phyloP scores from a whole-genome alignment of 2,888 invertebrate genomes.

The Blastobasis adustella region DNA sequence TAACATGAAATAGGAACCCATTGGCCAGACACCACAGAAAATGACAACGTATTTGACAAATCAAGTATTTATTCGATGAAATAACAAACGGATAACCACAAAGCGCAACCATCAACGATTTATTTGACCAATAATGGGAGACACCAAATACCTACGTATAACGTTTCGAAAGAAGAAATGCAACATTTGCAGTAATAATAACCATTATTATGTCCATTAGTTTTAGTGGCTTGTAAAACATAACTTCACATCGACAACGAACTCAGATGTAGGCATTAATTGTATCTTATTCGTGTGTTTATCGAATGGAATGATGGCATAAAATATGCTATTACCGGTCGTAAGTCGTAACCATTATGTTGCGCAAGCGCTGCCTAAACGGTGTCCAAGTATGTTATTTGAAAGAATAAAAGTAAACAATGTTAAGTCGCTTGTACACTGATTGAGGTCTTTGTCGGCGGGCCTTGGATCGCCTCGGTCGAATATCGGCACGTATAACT shows the following conservation, averaged over 20 bases:
- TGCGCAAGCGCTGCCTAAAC: constrained; percentile 39
- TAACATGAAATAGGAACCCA: too few species aligned
- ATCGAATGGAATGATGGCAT: constrained; percentile 24
- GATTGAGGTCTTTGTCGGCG: constrained; percentile 8
- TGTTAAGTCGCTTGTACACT: constrained; percentile 21
- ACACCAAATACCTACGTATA: too few species aligned
- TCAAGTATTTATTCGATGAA: too few species aligned
- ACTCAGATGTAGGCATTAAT: constrained; percentile 25
- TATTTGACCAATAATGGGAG: too few species aligned
- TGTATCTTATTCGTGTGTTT: constrained; percentile 46
- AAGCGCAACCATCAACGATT: too few species aligned
- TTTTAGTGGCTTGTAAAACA: constrained; percentile 20
- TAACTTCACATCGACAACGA: constrained; percentile 23
- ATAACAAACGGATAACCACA: too few species aligned
- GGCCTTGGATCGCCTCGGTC: neutral
- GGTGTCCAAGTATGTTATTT: constrained; percentile 48
- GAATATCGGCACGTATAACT: too few species aligned
- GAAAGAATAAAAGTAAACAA: constrained; percentile 48
- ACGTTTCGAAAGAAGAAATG: too few species aligned
- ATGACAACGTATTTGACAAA: too few species aligned
- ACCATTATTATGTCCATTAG: neutral
- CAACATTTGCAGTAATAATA: neutral
- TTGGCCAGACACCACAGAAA: too few species aligned
- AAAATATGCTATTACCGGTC: constrained; percentile 47
- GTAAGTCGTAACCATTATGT: constrained; percentile 49